Evolutionary conservation across 2,888 invertebrate genomes (phyloP), one percentile per base, ranked within the genome.

Genomic region (Drosophila macrothrix): DNA sequence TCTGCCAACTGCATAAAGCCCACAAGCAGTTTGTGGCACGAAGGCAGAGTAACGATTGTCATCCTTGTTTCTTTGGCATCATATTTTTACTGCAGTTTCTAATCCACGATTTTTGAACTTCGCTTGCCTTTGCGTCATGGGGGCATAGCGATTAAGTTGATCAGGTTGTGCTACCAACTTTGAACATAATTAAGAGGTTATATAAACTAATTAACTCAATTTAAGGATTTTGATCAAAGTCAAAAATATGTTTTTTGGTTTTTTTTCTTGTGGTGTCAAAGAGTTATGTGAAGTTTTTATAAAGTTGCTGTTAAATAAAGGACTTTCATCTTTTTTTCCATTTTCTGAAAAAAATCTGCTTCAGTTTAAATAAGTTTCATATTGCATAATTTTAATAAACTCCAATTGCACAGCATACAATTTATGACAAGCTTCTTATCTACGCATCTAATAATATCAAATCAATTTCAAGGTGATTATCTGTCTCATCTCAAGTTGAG

Each of bases 21-120:
- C 75, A 76, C 59, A 67, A 69, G 46, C 70, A 62, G 63, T 37
- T 65, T 28, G 60, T 67, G 66, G 54, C 64, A 53, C 46, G 67
- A 66, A 62, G 52, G 46, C 43, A 67, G 35, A 37, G 43, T 9
- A 54, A 33, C 67, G 43, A 63, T 56, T 68, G 69, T 75, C 75
- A 63, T 63, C 66, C 76, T 62, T 61, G 50, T 28, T 50, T 41
- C 37, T 58, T 64, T 59, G 54, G 46, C 63, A 56, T 75, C 63
- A 74, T 66, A 71, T 66, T 71, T 68, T 41, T n/a, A 25, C 52
- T 62, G 52, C 67, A 70, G 70, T 74, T 78, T 70, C 65, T 68
- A 78, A 78, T 78, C 66, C 73, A 68, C 43, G 62, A 16, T 58
- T 66, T 67, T 33, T 29, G 22, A 29, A 16, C 50, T 49, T 43